Base-by-base conservation (phyloP, 2,888 invertebrate species). In the Spicauda simplicius region DNA sequence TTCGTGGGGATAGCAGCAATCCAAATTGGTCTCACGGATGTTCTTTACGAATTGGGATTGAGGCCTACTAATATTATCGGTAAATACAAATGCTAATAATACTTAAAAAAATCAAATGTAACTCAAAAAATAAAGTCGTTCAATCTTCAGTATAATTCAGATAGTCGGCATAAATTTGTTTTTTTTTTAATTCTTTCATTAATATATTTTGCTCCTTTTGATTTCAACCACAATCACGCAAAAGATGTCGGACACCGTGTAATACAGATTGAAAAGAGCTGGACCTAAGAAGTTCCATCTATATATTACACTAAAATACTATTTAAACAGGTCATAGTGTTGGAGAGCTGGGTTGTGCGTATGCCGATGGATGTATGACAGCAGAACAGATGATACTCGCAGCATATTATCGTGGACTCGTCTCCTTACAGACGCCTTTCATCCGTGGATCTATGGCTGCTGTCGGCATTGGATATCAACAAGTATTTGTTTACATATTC, bases 341-440 rank as follows among this genome's bases (percentile, higher is more conserved):
- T 0, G 99, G 99, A 19, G 99, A 99, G 85, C 91, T 99, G 25
- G 98, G 97, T 0, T 99, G 99, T 84, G 98, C 97, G 0, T 99
- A 99, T 85, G 98, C 98, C 2, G 99, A 99, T 83, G 97, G 97
- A 0, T 97, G 97, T 72, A 94, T 99, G 68, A 97, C 97, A 0
- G 95, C 96, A 0, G 97, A 97, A 79, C 97, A 98, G 87, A 96
- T 97, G 91, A 95, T 98, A 58, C 84, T 97, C 16, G 94, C 96
- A 7, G 96, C 98, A 0, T 98, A 97, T 85, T 97, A 96, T 78
- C 94, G 98, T 71, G 97, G 97, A 0, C 90, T 94, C 66, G 96
- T 96, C 0, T 96, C 96, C 14, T 74, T 95, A n/a, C 95, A 97
- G 71, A 94, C 95, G 1, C 92, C 94, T 18, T 93, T 96, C 69